Conservation (phyloP, 1,140 invertebrate species). For the Camponotus pennsylvanicus region DNA sequence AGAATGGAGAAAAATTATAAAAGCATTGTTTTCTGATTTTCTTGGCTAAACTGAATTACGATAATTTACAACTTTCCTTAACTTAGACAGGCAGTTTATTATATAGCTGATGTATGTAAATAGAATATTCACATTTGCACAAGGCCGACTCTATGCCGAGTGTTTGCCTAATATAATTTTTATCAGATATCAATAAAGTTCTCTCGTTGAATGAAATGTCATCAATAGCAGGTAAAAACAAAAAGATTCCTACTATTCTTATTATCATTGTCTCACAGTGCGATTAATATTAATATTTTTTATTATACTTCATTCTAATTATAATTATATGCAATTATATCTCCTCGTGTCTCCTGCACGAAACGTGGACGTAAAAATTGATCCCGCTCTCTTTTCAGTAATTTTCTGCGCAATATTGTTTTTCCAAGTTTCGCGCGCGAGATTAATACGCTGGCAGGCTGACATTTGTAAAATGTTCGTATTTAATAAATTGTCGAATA, state of each 20-base stretch:
- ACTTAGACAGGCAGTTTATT: slow-evolving; percentile 49
- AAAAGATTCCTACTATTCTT: slow-evolving; percentile 72
- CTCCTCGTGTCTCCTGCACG: slow-evolving; percentile 12
- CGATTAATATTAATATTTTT: slow-evolving; percentile 45
- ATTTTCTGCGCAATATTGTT: background rate
- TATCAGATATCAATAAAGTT: slow-evolving; percentile 34
- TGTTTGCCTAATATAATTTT: slow-evolving; percentile 61
- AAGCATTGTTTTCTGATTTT: slow-evolving; percentile 18
- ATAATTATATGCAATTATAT: slow-evolving; percentile 36
- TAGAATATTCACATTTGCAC: slow-evolving; percentile 62
- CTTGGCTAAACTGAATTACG: background rate
- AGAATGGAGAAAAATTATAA: background rate
- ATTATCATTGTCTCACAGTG: slow-evolving; percentile 41
- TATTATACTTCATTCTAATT: slow-evolving; percentile 39
- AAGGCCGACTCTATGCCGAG: slow-evolving; percentile 47
- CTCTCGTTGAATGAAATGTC: slow-evolving; percentile 21
- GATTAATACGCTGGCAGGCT: background rate
- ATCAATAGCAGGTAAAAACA: slow-evolving; percentile 22
- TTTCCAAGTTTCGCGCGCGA: slow-evolving; percentile 18
- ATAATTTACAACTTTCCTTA: slow-evolving; percentile 31
- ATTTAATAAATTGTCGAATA: slow-evolving; percentile 21
- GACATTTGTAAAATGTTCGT: slow-evolving; percentile 34
- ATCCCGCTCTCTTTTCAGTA: background rate
- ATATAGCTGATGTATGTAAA: slow-evolving; percentile 59
- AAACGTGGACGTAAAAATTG: slow-evolving; percentile 16